A percentile compares a stretch with the other conserved stretches of the same genome.
These are phyloP conservation scores for Saxicola maurus DNA, from an alignment of 2,797 vertebrate genomes.

Conservation along the genomic window DNA sequence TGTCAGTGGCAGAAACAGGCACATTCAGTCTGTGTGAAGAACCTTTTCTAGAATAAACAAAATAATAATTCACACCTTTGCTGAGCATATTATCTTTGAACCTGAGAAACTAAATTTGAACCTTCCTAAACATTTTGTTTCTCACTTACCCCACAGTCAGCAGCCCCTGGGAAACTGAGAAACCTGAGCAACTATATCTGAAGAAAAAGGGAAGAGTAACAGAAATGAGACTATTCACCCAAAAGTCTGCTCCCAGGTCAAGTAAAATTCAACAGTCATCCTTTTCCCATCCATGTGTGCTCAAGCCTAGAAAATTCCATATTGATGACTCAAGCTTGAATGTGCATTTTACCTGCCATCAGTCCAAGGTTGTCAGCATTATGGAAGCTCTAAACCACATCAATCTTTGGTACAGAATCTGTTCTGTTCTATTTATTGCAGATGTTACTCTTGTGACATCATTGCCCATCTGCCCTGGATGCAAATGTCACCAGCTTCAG, in stretches of 20 bases:
- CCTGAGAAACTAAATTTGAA: neutral
- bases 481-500: neutral
- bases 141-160: neutral
- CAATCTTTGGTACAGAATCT: neutral
- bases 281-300: neutral
- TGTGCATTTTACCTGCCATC: neutral
- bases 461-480: neutral
- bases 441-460: neutral
- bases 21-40: neutral
- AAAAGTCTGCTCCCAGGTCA: neutral
- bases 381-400: neutral
- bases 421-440: neutral
- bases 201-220: neutral
- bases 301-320: neutral
- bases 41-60: neutral
- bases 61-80: neutral
- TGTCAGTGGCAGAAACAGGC: neutral
- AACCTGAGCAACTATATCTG: neutral
- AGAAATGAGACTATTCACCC: rapidly evolving
- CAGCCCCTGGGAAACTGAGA: neutral
- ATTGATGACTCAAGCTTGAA: neutral
- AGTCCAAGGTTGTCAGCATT: neutral
- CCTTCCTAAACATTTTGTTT: neutral
- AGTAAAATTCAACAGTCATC: neutral
- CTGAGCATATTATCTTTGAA: neutral